Percentiles rank a stretch among this genome's conserved stretches.
Evolutionary conservation across 2,888 invertebrate genomes (phyloP).

Genomic region (Candidula unifasciata): DNA sequence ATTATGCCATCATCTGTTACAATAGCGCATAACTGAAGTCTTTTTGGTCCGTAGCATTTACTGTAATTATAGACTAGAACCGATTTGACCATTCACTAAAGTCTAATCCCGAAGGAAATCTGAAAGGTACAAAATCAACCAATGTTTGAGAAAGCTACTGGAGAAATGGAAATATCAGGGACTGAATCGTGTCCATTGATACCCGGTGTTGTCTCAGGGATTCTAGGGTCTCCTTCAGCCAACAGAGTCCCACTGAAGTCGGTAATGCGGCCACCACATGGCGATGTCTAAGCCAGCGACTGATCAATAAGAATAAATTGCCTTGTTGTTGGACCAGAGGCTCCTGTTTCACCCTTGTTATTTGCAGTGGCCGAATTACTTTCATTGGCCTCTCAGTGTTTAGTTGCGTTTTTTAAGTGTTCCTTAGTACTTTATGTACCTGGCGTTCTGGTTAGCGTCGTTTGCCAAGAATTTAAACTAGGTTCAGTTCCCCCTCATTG

Average conservation of each 20-base stretch:
- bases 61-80: too few species aligned
- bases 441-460: too few species aligned
- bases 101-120: too few species aligned
- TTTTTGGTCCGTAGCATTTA: too few species aligned
- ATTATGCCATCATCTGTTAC: too few species aligned
- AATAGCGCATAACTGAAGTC: too few species aligned
- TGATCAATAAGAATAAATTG: background rate
- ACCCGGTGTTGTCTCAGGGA: background rate
- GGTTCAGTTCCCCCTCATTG: too few species aligned
- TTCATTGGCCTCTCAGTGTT: background rate
- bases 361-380: background rate
- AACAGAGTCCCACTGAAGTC: background rate
- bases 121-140: too few species aligned
- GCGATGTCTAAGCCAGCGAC: background rate
- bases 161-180: background rate
- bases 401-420: too few species aligned
- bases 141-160: background rate
- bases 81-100: too few species aligned
- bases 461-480: too few species aligned
- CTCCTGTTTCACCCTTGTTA: background rate
- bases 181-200: background rate
- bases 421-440: too few species aligned
- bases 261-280: background rate
- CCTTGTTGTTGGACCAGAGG: background rate
- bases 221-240: background rate